Conservation (phyloP, 2,797 vertebrate genomes). For the Gymnothorax reevesii region DNA sequence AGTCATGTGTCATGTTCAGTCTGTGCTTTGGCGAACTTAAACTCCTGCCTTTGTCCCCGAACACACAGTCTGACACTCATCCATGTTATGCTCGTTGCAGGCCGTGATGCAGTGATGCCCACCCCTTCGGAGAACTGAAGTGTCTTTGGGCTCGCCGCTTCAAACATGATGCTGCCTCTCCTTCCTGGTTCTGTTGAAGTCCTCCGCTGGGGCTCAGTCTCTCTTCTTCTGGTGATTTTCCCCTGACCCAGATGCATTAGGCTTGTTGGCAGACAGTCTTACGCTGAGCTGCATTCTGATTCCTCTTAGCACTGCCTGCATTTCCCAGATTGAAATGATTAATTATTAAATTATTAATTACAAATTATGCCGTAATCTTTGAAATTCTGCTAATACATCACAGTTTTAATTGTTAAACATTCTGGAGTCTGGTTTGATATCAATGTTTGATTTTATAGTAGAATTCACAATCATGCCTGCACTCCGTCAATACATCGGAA, state of each 20-base stretch:
- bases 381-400: background rate
- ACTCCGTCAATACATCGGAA: background rate
- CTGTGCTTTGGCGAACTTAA: too few species aligned
- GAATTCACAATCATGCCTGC: background rate
- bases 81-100: too few species aligned
- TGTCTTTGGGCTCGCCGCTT: too few species aligned
- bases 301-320: background rate
- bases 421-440: background rate
- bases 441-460: background rate
- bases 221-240: background rate
- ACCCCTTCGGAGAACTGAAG: too few species aligned
- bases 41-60: too few species aligned
- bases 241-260: background rate
- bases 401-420: background rate
- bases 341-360: slow-evolving; percentile 20
- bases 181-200: background rate
- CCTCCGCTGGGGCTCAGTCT: background rate
- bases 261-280: background rate
- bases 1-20: too few species aligned
- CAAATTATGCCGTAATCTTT: background rate
- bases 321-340: background rate
- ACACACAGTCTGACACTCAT: too few species aligned
- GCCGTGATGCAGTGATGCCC: too few species aligned
- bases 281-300: background rate
- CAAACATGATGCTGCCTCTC: background rate